These are phyloP conservation scores for Dynastes tityus DNA, from an alignment of 2,888 invertebrate species.

Conservation along the genomic window DNA sequence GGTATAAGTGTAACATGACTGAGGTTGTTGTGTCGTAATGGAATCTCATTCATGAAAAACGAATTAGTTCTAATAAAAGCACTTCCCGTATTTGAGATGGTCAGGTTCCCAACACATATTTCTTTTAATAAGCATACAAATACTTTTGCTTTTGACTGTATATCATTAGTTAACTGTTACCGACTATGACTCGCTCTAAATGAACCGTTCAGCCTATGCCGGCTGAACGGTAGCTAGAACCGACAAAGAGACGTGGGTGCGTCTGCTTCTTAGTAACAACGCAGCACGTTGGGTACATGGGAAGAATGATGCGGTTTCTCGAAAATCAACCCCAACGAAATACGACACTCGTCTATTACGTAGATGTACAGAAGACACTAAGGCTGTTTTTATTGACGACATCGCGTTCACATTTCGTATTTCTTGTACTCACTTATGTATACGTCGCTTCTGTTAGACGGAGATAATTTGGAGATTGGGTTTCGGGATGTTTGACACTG, in stretches of 20 bases:
- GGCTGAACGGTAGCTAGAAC: conserved; percentile 26
- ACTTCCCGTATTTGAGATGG: no score
- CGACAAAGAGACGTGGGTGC: conserved; percentile 45
- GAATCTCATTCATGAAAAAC: no score
- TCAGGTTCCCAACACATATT: no score
- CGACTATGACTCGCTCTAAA: conserved; percentile 29
- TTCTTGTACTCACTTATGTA: background rate
- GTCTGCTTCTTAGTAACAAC: conserved; percentile 41
- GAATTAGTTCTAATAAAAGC: no score
- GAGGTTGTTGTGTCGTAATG: no score
- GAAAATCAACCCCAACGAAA: conserved; percentile 35
- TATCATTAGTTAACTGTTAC: conserved; percentile 4
- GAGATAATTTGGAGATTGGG: conserved; percentile 32
- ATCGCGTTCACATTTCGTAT: background rate
- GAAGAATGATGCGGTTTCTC: conserved; percentile 25
- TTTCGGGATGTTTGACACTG: conserved; percentile 44
- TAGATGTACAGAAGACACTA: background rate
- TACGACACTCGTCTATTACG: conserved; percentile 14
- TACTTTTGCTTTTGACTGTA: background rate
- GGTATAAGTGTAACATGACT: no score
- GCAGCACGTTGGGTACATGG: conserved; percentile 1
- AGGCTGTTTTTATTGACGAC: background rate
- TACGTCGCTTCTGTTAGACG: background rate
- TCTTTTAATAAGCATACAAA: background rate
- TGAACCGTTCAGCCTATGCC: conserved; percentile 40